phyloP scores from a whole-genome alignment of 2,113 vertebrate genomes.

The Pteronura brasiliensis region DNA sequence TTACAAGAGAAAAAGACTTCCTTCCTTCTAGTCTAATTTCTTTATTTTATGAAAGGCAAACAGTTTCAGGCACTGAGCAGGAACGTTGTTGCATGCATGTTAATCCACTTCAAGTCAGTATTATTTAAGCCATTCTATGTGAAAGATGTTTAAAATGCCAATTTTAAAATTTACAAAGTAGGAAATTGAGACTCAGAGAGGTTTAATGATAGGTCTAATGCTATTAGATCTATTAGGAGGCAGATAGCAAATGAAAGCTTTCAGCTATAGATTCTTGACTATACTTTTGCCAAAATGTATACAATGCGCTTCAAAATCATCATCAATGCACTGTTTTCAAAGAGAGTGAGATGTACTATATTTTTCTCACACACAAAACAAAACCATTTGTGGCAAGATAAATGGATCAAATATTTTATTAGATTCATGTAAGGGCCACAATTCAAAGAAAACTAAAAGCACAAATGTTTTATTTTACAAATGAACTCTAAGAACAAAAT shows the following conservation, averaged over 20 bases:
- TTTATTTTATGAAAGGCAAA: not conserved
- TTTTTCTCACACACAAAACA: not conserved
- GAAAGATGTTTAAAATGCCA: not conserved
- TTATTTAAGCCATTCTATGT: not conserved
- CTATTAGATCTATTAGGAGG: not conserved
- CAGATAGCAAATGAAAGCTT: not conserved
- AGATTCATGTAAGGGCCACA: not conserved
- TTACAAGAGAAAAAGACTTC: not conserved
- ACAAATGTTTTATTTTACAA: conserved; percentile 52
- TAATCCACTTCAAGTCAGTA: not conserved
- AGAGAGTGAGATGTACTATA: not conserved
- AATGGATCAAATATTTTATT: not conserved
- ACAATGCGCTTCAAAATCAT: not conserved
- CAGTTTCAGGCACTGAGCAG: not conserved
- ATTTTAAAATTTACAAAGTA: not conserved
- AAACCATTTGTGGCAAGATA: not conserved
- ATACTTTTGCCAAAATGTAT: not conserved
- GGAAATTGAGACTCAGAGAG: not conserved
- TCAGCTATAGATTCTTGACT: not conserved
- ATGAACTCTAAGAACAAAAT: conserved; percentile 25
- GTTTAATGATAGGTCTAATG: not conserved
- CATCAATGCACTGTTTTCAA: not conserved
- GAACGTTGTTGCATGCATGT: not conserved
- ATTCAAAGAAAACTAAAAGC: conserved; percentile 45
- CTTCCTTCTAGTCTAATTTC: not conserved